Evolutionary conservation across 2,888 invertebrate genomes (phyloP).

Genomic region (Lasioglossum marginatum): DNA sequence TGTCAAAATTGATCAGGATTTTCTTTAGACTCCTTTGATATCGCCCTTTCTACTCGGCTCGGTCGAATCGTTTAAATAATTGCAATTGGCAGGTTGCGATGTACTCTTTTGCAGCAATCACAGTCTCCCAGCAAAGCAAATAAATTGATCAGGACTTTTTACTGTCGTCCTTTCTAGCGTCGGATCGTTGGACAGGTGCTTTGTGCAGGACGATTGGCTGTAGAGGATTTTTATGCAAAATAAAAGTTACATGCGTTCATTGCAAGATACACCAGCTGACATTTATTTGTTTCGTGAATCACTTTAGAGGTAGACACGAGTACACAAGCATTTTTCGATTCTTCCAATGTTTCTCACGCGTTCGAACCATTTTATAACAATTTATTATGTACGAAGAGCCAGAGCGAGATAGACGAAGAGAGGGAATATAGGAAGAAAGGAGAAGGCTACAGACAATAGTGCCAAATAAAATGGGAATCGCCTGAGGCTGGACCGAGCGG

Average conservation of each 20-base stretch:
- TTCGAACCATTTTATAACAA: neutral
- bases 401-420: neutral
- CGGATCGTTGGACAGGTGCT: neutral
- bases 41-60: no score
- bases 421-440: neutral
- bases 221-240: neutral
- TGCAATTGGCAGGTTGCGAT: neutral
- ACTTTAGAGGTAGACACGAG: no score
- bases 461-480: neutral
- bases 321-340: neutral
- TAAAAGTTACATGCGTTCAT: neutral
- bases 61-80: neutral
- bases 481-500: neutral
- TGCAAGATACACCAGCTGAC: no score
- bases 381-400: neutral
- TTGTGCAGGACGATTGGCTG: neutral
- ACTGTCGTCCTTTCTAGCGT: neutral
- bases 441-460: neutral
- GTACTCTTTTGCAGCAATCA: no score
- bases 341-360: neutral
- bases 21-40: neutral
- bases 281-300: no score
- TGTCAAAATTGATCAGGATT: neutral
- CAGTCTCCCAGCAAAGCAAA: neutral
- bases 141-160: neutral